Conservation (phyloP, 2,113 vertebrate species). For the Oenanthe oenanthe region DNA sequence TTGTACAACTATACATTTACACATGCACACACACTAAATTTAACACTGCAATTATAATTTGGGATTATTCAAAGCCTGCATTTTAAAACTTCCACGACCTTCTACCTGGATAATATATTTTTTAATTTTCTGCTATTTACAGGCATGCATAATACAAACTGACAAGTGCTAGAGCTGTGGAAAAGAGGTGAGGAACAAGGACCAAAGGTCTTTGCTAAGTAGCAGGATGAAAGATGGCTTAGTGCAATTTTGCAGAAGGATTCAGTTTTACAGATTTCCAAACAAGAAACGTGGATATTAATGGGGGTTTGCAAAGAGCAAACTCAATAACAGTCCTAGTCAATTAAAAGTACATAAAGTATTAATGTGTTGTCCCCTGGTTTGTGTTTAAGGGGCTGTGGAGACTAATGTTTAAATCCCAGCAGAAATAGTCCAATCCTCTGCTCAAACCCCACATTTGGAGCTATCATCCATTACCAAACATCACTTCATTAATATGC, state of each 20-base stretch:
- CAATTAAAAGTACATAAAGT: background rate
- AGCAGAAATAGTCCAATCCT: background rate
- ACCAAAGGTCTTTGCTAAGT: constrained; percentile 43
- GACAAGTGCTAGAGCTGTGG: constrained; percentile 30
- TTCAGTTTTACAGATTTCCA: background rate
- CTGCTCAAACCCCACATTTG: background rate
- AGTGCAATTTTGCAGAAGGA: background rate
- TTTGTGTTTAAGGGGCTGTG: background rate
- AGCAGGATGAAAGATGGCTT: constrained; percentile 25
- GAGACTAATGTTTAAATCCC: background rate
- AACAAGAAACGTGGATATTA: background rate
- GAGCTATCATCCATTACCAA: background rate
- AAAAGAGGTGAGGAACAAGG: constrained; percentile 25
- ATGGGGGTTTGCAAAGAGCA: background rate
- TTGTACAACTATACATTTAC: background rate
- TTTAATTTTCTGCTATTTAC: constrained; percentile 15
- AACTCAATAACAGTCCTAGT: background rate
- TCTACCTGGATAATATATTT: background rate
- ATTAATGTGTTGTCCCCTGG: background rate
- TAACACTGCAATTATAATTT: background rate
- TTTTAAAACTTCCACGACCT: background rate
- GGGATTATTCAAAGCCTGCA: background rate
- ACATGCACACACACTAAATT: background rate
- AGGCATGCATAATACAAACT: background rate
- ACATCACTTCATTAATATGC: background rate